Evolutionary conservation across 2,797 vertebrate genomes (phyloP).

Genomic region (Orientallactaga sibirica): DNA sequence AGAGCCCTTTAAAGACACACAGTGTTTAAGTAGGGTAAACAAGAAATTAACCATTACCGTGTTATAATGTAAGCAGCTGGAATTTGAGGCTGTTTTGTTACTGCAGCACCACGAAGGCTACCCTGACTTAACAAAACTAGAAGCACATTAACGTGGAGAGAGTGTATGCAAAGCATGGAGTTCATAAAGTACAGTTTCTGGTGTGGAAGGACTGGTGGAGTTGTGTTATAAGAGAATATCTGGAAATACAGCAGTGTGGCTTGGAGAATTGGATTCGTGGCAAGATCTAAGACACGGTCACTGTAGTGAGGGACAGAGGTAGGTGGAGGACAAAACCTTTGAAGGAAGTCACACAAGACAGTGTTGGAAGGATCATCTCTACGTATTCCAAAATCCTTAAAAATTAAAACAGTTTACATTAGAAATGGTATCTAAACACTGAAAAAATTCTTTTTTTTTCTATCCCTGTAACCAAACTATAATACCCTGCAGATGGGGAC

Average conservation of each 20-base stretch:
- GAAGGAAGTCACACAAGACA: not conserved
- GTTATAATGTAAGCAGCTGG: not conserved
- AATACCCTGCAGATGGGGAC: not conserved
- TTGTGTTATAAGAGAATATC: not conserved
- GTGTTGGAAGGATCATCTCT: not conserved
- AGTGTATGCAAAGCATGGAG: not conserved
- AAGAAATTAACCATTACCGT: not conserved
- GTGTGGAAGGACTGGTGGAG: not conserved
- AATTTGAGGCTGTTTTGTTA: not conserved
- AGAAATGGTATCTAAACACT: not conserved
- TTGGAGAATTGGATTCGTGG: not conserved
- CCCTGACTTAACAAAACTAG: not conserved
- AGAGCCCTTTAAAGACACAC: not conserved
- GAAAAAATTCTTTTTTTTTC: not conserved
- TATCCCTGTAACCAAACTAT: not conserved
- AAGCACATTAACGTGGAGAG: not conserved
- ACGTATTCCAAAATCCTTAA: not conserved
- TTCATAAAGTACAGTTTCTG: not conserved
- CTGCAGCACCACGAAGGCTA: not conserved
- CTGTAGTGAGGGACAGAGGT: not conserved
- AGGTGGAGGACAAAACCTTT: not conserved
- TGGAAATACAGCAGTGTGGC: not conserved
- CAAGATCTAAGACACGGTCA: not conserved
- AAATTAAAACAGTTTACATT: not conserved
- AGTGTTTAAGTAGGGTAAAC: not conserved